Evolutionary conservation across 2,888 invertebrate genomes (phyloP).

Genomic region (Thereva nobilitata): DNA sequence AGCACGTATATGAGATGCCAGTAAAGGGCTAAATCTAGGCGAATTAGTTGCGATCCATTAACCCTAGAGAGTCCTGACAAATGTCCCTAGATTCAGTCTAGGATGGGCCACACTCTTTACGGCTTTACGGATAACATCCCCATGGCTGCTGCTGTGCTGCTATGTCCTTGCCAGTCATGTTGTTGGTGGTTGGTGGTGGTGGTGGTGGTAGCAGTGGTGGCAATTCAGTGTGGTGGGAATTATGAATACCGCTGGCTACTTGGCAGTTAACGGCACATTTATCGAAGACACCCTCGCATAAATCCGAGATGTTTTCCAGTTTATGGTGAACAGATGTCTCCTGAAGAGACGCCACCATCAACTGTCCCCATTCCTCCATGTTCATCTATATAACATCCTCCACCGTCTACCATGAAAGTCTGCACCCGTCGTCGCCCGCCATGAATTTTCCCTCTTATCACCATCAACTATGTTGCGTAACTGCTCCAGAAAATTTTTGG

Average conservation of each 20-base stretch:
- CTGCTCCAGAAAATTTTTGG: background rate
- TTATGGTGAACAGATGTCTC: conserved; percentile 29
- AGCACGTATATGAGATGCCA: no score
- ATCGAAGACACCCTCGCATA: conserved; percentile 27
- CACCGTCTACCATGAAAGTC: background rate
- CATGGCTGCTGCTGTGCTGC: conserved; percentile 5
- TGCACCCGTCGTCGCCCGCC: conserved; percentile 9
- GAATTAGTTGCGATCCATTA: conserved; percentile 23
- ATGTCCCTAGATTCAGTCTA: conserved; percentile 11
- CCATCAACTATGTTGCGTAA: conserved; percentile 26
- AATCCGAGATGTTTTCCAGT: conserved; percentile 24
- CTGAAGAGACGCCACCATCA: background rate
- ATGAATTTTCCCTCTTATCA: conserved; percentile 23
- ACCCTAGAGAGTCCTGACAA: conserved; percentile 14
- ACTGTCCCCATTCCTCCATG: no score
- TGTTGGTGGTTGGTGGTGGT: no score
- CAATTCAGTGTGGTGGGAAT: background rate
- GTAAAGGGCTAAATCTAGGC: background rate
- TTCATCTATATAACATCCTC: no score
- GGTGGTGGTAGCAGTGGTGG: no score
- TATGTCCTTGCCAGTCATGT: background rate
- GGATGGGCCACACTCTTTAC: conserved; percentile 12
- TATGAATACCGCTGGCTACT: conserved; percentile 27
- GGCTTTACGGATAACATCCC: conserved; percentile 7
- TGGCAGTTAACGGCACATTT: conserved; percentile 26